phyloP scores from a whole-genome alignment of 2,797 vertebrate genomes.

The Gorsachius magnificus region DNA sequence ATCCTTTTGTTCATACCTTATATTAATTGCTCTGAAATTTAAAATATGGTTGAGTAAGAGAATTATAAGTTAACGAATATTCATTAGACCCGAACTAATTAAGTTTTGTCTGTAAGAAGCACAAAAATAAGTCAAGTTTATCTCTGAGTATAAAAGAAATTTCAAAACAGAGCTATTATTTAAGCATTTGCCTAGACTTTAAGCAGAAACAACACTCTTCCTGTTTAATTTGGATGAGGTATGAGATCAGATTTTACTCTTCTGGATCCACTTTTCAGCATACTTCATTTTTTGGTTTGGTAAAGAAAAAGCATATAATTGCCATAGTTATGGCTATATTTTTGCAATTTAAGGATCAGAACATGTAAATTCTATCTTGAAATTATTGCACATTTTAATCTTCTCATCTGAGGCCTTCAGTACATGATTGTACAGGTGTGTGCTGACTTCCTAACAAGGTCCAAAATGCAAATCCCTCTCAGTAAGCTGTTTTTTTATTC shows the following conservation, averaged over 20 bases:
- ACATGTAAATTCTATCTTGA: not conserved
- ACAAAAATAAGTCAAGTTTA: not conserved
- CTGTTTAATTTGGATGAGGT: not conserved
- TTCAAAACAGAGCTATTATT: not conserved
- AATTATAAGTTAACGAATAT: not conserved
- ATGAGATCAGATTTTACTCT: not conserved
- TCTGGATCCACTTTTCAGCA: not conserved
- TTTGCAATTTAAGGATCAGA: not conserved
- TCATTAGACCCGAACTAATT: not conserved
- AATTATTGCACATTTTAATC: not conserved
- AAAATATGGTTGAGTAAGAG: not conserved
- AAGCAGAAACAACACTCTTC: not conserved
- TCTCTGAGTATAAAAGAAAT: not conserved
- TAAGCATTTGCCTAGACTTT: not conserved
- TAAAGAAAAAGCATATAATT: not conserved
- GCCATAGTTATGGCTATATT: not conserved
- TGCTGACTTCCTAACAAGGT: not conserved
- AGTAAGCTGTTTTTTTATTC: not conserved
- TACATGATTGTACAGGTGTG: not conserved
- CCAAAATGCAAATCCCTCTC: slow-evolving; percentile 18
- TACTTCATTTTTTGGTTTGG: not conserved
- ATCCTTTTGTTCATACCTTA: not conserved
- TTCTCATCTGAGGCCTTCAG: not conserved
- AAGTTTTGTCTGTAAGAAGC: not conserved
- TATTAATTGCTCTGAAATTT: not conserved